Percentiles rank a stretch among this genome's conserved stretches.
Conservation (phyloP, 2,113 vertebrate species). For the Anhinga rufa region DNA sequence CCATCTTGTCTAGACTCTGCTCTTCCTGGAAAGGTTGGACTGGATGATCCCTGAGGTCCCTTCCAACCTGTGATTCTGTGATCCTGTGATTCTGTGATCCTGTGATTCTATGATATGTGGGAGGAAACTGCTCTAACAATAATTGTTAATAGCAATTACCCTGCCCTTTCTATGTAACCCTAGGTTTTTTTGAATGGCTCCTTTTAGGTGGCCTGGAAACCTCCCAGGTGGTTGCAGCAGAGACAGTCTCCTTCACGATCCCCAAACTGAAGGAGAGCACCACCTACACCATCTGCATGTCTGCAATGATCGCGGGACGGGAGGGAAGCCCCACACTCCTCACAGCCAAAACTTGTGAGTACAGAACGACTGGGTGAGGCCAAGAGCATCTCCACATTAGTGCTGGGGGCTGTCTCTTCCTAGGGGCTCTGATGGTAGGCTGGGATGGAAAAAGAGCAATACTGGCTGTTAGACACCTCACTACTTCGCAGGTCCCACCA, state of each 20-base stretch:
- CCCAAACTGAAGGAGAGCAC: slow-evolving; percentile 72
- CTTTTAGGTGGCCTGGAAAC: slow-evolving; percentile 74
- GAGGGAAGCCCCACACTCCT: slow-evolving; percentile 75
- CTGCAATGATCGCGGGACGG: slow-evolving; percentile 56
- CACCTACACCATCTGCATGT: slow-evolving; percentile 79
- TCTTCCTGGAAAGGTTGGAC: too few relatives aligned
- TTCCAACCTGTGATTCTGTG: too few relatives aligned
- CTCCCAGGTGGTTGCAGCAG: slow-evolving; percentile 65
- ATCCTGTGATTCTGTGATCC: too few relatives aligned
- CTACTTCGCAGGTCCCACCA: background rate
- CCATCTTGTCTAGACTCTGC: too few relatives aligned
- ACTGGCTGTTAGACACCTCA: background rate
- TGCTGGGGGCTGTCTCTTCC: background rate
- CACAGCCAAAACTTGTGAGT: slow-evolving; percentile 82
- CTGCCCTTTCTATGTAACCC: background rate
- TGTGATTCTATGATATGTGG: too few relatives aligned
- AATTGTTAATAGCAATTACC: background rate
- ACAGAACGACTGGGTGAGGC: background rate
- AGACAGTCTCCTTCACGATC: slow-evolving; percentile 68
- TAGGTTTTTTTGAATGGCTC: background rate
- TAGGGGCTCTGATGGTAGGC: background rate
- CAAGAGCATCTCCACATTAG: background rate
- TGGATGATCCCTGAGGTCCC: too few relatives aligned
- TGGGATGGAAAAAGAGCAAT: background rate
- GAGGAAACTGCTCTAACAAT: background rate